phyloP scores from a whole-genome alignment of 1,140 invertebrate genomes.

The Leptinotarsa undecemlineata region DNA sequence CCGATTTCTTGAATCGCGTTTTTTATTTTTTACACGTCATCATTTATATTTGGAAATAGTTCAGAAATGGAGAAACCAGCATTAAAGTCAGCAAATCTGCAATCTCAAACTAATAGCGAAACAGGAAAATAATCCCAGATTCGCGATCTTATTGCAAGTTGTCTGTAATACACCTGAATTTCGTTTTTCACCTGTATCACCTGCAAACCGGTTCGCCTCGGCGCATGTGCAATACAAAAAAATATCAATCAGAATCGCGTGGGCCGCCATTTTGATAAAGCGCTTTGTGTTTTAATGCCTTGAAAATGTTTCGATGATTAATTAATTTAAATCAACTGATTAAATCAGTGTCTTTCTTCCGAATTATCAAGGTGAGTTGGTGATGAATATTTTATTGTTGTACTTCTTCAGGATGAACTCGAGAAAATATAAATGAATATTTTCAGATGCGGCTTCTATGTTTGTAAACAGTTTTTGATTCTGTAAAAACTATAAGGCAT shows the following conservation, averaged over 20 bases:
- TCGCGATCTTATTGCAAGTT: too few relatives aligned
- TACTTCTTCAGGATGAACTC: neutral
- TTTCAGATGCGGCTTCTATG: constrained; percentile 33
- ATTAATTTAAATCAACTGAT: neutral
- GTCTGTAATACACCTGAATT: neutral
- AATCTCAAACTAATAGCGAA: too few relatives aligned
- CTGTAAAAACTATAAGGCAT: neutral
- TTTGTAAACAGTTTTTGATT: constrained; percentile 38
- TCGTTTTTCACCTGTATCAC: constrained; percentile 14
- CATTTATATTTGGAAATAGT: too few relatives aligned
- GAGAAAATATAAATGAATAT: neutral
- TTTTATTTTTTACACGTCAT: too few relatives aligned
- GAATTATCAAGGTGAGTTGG: neutral
- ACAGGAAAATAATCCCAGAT: too few relatives aligned
- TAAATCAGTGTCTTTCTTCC: neutral
- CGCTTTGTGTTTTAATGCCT: constrained; percentile 40
- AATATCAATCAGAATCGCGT: constrained; percentile 42
- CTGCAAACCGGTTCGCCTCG: constrained; percentile 11
- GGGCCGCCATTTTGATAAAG: constrained; percentile 52
- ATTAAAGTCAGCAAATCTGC: too few relatives aligned
- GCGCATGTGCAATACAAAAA: constrained; percentile 26
- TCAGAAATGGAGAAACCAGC: too few relatives aligned
- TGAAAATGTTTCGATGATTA: constrained; percentile 5
- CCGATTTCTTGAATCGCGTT: too few relatives aligned
- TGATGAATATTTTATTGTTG: constrained; percentile 1